Evolutionary conservation across 1,140 invertebrate genomes (phyloP).

Genomic region (Ips typographus): DNA sequence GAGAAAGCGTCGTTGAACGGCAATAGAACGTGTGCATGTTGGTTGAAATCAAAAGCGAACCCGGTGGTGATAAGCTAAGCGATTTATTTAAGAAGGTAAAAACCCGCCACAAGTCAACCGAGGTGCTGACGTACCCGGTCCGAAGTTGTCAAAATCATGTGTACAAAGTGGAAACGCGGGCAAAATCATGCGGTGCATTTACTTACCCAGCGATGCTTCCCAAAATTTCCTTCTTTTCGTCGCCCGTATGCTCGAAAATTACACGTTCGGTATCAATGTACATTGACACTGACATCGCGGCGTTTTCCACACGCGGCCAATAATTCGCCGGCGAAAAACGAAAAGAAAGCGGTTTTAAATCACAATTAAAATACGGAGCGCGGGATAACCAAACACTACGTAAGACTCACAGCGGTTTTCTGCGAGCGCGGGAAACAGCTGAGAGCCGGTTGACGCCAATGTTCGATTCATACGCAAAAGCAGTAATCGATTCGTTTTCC

Average conservation of each 20-base stretch:
- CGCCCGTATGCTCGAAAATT: conserved; percentile 41
- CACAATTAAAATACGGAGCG: conserved; percentile 44
- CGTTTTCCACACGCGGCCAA: conserved; percentile 29
- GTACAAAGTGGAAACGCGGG: conserved; percentile 11
- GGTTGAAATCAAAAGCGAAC: not conserved
- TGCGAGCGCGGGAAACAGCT: conserved; percentile 69
- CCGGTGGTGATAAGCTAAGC: no score
- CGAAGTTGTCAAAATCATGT: conserved; percentile 17
- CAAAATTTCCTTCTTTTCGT: conserved; percentile 45
- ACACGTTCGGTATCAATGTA: conserved; percentile 43
- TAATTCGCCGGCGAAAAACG: conserved; percentile 31
- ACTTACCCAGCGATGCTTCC: conserved; percentile 45
- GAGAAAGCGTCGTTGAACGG: not conserved
- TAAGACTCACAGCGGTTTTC: conserved; percentile 56
- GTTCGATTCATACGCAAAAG: conserved; percentile 55
- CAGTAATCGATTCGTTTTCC: conserved; percentile 38
- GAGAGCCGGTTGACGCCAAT: conserved; percentile 56
- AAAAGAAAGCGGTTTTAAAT: conserved; percentile 36
- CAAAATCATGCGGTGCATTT: conserved; percentile 36
- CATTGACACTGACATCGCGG: conserved; percentile 40
- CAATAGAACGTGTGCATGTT: conserved; percentile 3
- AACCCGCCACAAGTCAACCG: no score
- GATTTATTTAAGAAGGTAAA: no score
- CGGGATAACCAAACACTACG: conserved; percentile 51
- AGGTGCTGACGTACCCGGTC: no score